phyloP scores from a whole-genome alignment of 2,888 invertebrate genomes.

The Synergus umbraculus region DNA sequence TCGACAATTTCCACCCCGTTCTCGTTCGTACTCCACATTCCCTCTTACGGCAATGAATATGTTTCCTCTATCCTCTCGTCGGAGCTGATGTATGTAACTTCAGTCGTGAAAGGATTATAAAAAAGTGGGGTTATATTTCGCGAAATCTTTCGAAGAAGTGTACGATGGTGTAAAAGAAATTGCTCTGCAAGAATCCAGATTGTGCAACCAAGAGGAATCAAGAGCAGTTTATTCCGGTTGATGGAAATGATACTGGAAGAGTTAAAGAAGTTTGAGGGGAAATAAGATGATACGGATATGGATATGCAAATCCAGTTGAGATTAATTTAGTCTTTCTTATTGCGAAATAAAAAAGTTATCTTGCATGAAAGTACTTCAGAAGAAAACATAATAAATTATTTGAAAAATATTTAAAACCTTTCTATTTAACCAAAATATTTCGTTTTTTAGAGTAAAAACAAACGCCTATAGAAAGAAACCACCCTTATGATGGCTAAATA shows the following conservation, averaged over 20 bases:
- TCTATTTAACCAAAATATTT: no score
- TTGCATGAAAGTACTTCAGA: no score
- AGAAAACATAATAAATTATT: no score
- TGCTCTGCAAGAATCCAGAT: not conserved
- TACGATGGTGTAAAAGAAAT: conserved; percentile 30
- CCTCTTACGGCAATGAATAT: conserved; percentile 34
- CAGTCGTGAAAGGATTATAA: conserved; percentile 31
- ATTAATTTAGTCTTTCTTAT: not conserved
- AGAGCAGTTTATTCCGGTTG: not conserved
- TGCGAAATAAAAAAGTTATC: no score
- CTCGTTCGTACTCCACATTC: conserved; percentile 38
- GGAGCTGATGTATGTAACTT: conserved; percentile 7
- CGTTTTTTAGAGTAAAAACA: no score
- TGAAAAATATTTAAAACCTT: no score
- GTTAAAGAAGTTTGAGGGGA: not conserved
- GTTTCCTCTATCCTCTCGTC: conserved; percentile 6
- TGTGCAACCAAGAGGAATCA: conserved; percentile 18
- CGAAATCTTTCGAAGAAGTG: conserved; percentile 6
- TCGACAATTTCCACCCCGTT: conserved; percentile 14
- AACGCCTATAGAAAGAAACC: no score
- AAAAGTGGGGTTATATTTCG: conserved; percentile 7
- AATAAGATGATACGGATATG: not conserved
- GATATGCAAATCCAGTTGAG: not conserved
- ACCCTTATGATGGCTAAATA: no score
- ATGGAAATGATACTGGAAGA: not conserved